Conservation (phyloP, 1,140 invertebrate species). For the Calephelis nemesis region DNA sequence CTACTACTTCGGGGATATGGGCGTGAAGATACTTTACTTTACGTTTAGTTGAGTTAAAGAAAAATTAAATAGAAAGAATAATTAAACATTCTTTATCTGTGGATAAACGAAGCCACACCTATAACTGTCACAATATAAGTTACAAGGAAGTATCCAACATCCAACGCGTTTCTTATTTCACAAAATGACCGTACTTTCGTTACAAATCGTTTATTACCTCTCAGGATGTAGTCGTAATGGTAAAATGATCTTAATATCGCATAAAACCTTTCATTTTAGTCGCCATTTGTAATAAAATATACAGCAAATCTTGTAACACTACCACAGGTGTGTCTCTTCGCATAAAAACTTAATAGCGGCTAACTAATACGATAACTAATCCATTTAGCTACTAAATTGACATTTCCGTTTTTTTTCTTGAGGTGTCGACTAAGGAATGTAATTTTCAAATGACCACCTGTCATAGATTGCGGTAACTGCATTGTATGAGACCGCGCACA, state of each 20-base stretch:
- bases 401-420: slow-evolving; percentile 37
- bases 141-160: slow-evolving; percentile 5
- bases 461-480: slow-evolving; percentile 25
- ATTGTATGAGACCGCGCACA: slow-evolving; percentile 24
- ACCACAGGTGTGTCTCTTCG: slow-evolving; percentile 16
- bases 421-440: slow-evolving; percentile 11
- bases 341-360: slow-evolving; percentile 17
- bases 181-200: slow-evolving; percentile 28
- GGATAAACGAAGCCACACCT: not conserved
- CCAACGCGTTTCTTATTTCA: slow-evolving; percentile 26
- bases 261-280: slow-evolving; percentile 41
- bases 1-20: no score
- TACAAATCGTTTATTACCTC: slow-evolving; percentile 43
- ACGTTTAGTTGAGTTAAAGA: no score
- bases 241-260: slow-evolving; percentile 68
- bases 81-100: not conserved
- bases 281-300: slow-evolving; percentile 20
- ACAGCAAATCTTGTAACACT: slow-evolving; percentile 16
- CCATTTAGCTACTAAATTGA: slow-evolving; percentile 39
- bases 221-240: slow-evolving; percentile 60
- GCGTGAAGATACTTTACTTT: no score
- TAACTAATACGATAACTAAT: slow-evolving; percentile 23
- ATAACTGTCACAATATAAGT: not conserved
- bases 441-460: slow-evolving; percentile 45
- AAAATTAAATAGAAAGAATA: no score